These are phyloP conservation scores for Calliopsis andreniformis DNA, from an alignment of 1,140 invertebrate species.

Conservation along the genomic window DNA sequence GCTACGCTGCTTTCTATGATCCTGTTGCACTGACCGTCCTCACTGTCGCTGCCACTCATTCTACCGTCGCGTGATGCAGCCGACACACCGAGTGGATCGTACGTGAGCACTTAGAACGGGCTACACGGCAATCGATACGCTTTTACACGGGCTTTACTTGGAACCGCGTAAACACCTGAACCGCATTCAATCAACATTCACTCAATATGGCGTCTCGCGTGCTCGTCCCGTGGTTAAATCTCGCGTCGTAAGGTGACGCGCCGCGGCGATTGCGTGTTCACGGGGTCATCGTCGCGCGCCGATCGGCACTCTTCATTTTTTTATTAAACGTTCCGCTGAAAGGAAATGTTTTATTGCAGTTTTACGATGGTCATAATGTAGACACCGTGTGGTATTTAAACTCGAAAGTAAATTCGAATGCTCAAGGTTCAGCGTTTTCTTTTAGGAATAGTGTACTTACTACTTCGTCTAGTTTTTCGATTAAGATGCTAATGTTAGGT, in stretches of 20 bases:
- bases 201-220: slow-evolving; percentile 70
- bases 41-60: slow-evolving; percentile 69
- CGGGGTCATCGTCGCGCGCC: not conserved
- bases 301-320: not conserved
- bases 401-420: not conserved
- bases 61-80: slow-evolving; percentile 14
- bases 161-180: slow-evolving; percentile 70
- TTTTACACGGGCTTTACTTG: slow-evolving; percentile 52
- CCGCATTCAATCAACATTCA: slow-evolving; percentile 67
- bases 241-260: slow-evolving; percentile 18
- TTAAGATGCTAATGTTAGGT: no score
- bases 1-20: slow-evolving; percentile 55
- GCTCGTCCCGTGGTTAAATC: slow-evolving; percentile 26
- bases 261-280: slow-evolving; percentile 20
- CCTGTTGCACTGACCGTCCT: slow-evolving; percentile 62
- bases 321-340: not conserved
- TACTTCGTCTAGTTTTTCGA: not conserved
- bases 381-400: not conserved
- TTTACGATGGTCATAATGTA: rapidly evolving
- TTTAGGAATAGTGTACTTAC: no score
- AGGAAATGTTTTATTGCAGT: not conserved
- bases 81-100: slow-evolving; percentile 35
- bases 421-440: not conserved
- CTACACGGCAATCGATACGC: slow-evolving; percentile 49
- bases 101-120: slow-evolving; percentile 12